Conservation (phyloP, 1,140 invertebrate genomes). For the Lordiphosa clarofinis region DNA sequence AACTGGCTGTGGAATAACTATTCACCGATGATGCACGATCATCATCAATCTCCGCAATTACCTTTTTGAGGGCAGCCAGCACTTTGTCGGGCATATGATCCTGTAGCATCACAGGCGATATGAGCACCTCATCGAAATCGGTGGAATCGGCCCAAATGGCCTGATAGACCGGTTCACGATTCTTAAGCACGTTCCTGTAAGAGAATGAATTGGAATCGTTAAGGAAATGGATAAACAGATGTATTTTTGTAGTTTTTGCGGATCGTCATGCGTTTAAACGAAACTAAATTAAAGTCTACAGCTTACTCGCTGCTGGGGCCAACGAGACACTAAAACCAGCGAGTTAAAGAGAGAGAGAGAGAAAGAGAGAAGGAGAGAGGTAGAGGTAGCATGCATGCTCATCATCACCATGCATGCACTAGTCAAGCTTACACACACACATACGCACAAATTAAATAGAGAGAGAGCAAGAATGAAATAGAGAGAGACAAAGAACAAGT, state of each 20-base stretch:
- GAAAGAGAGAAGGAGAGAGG: conserved; percentile 6
- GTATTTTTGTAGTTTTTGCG: neutral
- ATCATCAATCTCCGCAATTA: conserved; percentile 80
- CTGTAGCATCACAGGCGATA: conserved; percentile 94
- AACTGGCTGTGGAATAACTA: conserved; percentile 73
- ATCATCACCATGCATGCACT: conserved; percentile 1
- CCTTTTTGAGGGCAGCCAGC: conserved; percentile 91
- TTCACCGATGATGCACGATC: conserved; percentile 61
- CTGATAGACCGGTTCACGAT: conserved; percentile 91
- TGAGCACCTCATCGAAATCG: conserved; percentile 94
- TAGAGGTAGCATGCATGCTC: conserved; percentile 1
- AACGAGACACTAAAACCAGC: conserved; percentile 5
- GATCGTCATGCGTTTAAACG: neutral
- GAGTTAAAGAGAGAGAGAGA: conserved; percentile 3
- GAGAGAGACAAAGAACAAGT: conserved; percentile 8
- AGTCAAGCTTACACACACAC: conserved; percentile 1
- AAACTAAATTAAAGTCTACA: conserved; percentile 2
- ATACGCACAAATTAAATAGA: conserved; percentile 4
- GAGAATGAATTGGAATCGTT: conserved; percentile 16
- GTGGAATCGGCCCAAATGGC: conserved; percentile 93
- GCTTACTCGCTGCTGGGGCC: conserved; percentile 9
- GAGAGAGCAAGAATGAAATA: conserved; percentile 7
- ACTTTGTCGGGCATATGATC: conserved; percentile 97
- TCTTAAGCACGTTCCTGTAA: conserved; percentile 85
- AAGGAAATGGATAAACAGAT: neutral